phyloP scores from a whole-genome alignment of 2,797 vertebrate species.

The Aotus griseimembra region DNA sequence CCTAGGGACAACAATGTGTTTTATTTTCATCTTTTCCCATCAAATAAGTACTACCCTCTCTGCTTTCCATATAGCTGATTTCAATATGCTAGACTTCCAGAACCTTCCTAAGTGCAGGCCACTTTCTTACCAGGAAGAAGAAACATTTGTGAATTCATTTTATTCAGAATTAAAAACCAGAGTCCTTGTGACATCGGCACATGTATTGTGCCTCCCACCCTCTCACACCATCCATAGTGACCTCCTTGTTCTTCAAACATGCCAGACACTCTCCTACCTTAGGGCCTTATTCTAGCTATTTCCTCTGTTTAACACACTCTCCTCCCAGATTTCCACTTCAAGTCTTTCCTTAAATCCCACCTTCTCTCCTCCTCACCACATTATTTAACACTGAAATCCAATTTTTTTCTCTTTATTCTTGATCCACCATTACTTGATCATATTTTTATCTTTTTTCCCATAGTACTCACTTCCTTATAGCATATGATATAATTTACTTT shows the following conservation, averaged over 20 bases:
- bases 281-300: background rate
- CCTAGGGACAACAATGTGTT: background rate
- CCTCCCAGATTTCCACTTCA: background rate
- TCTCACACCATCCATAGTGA: background rate
- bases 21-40: constrained; percentile 5
- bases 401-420: background rate
- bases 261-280: background rate
- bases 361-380: background rate
- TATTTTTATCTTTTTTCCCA: background rate
- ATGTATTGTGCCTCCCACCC: background rate
- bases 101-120: background rate
- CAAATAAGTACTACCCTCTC: background rate
- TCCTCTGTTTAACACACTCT: background rate
- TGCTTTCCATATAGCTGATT: background rate
- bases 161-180: background rate
- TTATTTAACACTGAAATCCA: constrained; percentile 7
- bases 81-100: background rate
- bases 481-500: constrained; percentile 12
- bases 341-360: background rate
- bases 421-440: background rate
- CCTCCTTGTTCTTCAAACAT: background rate
- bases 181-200: background rate
- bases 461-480: background rate
- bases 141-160: background rate
- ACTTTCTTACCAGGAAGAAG: background rate